Base-by-base conservation (phyloP, 2,888 invertebrate species). In the Anoplius nigerrimus region DNA sequence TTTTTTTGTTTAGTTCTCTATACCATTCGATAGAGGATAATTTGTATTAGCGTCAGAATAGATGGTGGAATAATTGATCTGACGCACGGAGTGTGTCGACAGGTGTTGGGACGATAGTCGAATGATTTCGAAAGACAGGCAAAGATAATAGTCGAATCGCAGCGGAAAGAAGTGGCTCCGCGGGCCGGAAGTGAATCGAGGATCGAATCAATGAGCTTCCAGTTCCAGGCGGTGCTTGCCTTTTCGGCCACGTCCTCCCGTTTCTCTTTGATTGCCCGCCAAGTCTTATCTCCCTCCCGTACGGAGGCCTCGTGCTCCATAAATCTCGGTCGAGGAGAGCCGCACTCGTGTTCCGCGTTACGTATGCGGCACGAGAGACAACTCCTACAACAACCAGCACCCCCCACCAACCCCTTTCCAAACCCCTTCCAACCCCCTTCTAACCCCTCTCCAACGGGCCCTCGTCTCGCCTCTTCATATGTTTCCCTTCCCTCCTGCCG, bases 311-410 rank as follows among this genome's bases (percentile, higher is more conserved):
- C 55, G 69, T 66, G 45, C 53, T 46, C 75, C 69, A 79, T 83
- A 83, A 83, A 83, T 83, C 75, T 75, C 66, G 46, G 66, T 69
- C 62, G 43, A 55, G 52, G 58, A 66, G 62, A 66, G 48, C n/a
- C 11, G 58, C 52, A 65, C 70, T 72, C 61, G 63, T 43, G 56
- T 48, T 42, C 42, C 52, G 72, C 71, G 74, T 83, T 83, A 80
- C 74, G 80, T 82, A 82, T 80, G 76, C 83, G 74, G 71, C 72
- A 72, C 75, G 16, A 16, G 73, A 75, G 75, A 72, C 62, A 59
- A 66, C 69, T 66, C 64, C 66, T 62, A 69, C 65, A 60, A 69
- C 62, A 69, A 75, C 61, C 65, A 59, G 42, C 15, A 21, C 1
- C 42, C 11, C 34, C 21, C 16, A 13, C 13, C 51, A 52, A 58